phyloP scores from a whole-genome alignment of 2,888 invertebrate genomes.

The Euphydryas editha region DNA sequence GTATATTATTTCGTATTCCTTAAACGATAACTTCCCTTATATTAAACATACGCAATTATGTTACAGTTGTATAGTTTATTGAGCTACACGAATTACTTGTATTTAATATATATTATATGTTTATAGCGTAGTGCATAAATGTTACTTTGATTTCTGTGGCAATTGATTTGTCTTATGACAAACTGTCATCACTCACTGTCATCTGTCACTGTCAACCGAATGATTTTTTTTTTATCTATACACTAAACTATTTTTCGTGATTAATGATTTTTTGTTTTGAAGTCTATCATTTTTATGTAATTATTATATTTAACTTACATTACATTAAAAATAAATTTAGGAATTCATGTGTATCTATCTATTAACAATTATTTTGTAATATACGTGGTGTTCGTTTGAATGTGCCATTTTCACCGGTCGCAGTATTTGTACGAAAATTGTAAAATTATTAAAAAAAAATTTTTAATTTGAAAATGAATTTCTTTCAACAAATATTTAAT shows the following conservation, averaged over 20 bases:
- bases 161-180: constrained; percentile 45
- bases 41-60: constrained; percentile 58
- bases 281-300: constrained; percentile 76
- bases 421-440: constrained; percentile 55
- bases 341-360: constrained; percentile 68
- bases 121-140: constrained; percentile 70
- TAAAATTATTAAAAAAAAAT: constrained; percentile 27
- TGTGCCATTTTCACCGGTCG: constrained; percentile 73
- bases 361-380: constrained; percentile 70
- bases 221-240: constrained; percentile 11
- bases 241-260: constrained; percentile 39
- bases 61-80: constrained; percentile 69
- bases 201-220: too few species aligned
- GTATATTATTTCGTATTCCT: constrained; percentile 64
- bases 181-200: too few species aligned
- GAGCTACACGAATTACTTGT: constrained; percentile 72
- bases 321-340: constrained; percentile 72
- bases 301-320: constrained; percentile 55
- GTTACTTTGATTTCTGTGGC: constrained; percentile 61
- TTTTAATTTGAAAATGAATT: not conserved
- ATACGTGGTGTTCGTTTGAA: constrained; percentile 81
- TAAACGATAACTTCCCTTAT: constrained; percentile 47
- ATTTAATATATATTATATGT: constrained; percentile 53
- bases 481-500: not conserved
- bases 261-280: constrained; percentile 38